Conservation (phyloP, 2,888 invertebrate genomes). For the Microdon myrmicae region DNA sequence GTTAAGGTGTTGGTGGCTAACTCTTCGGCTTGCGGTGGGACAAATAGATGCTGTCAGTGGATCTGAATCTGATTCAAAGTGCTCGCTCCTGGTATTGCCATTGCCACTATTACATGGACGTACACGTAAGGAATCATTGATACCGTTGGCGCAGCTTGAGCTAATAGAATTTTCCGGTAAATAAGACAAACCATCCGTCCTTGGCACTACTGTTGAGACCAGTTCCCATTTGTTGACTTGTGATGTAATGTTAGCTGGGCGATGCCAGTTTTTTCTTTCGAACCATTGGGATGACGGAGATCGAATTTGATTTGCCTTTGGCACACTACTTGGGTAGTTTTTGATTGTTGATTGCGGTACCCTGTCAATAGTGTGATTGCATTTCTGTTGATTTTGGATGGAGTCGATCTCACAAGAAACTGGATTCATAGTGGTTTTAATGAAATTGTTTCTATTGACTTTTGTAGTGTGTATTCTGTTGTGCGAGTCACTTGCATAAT, state of each 20-base stretch:
- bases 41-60: too few species aligned
- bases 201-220: slow-evolving; percentile 17
- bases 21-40: slow-evolving; percentile 14
- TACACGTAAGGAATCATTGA: slow-evolving; percentile 43
- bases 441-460: too few species aligned
- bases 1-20: slow-evolving; percentile 28
- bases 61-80: slow-evolving; percentile 18
- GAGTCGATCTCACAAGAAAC: too few species aligned
- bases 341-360: slow-evolving; percentile 19
- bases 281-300: slow-evolving; percentile 47
- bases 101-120: slow-evolving; percentile 27
- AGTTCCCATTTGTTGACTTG: slow-evolving; percentile 21
- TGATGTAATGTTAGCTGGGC: slow-evolving; percentile 13
- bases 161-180: slow-evolving; percentile 50
- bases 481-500: too few species aligned
- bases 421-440: too few species aligned
- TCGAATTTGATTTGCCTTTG: slow-evolving; percentile 41
- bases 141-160: slow-evolving; percentile 22
- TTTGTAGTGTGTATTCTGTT: too few species aligned
- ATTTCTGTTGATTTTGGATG: too few species aligned
- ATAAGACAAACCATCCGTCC: slow-evolving; percentile 39
- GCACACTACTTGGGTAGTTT: slow-evolving; percentile 16
- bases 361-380: too few species aligned
- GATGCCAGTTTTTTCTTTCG: slow-evolving; percentile 42
- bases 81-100: too few species aligned